A percentile compares a stretch with the other conserved stretches of the same genome.
Conservation (phyloP, 2,113 vertebrate species). For the Alosa alosa region DNA sequence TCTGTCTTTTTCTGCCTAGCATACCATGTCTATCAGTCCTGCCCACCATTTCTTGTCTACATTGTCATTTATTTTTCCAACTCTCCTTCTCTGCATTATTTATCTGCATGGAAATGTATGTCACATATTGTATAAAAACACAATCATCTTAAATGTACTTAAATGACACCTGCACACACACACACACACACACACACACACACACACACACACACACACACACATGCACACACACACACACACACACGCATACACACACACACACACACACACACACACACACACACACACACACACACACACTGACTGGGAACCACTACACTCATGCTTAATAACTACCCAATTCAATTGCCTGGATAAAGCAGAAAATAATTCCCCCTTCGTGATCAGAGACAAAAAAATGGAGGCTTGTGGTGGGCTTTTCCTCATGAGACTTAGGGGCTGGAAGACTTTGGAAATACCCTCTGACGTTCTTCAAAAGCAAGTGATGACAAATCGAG, state of each 20-base stretch:
- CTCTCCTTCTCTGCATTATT: not conserved
- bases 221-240: not conserved
- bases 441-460: not conserved
- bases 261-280: not conserved
- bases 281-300: not conserved
- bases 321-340: constrained; percentile 17
- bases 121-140: too few species aligned
- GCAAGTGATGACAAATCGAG: constrained; percentile 43
- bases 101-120: not conserved
- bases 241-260: not conserved
- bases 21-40: not conserved
- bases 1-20: not conserved
- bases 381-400: not conserved
- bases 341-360: not conserved
- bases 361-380: not conserved
- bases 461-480: not conserved
- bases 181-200: not conserved
- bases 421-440: not conserved
- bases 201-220: not conserved
- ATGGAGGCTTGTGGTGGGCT: not conserved
- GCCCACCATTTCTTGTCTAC: not conserved
- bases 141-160: not conserved
- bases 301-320: not conserved
- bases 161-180: too few species aligned
- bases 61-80: not conserved